These are phyloP conservation scores for Sweltsa coloradensis DNA, from an alignment of 1,140 invertebrate genomes.

Conservation along the genomic window DNA sequence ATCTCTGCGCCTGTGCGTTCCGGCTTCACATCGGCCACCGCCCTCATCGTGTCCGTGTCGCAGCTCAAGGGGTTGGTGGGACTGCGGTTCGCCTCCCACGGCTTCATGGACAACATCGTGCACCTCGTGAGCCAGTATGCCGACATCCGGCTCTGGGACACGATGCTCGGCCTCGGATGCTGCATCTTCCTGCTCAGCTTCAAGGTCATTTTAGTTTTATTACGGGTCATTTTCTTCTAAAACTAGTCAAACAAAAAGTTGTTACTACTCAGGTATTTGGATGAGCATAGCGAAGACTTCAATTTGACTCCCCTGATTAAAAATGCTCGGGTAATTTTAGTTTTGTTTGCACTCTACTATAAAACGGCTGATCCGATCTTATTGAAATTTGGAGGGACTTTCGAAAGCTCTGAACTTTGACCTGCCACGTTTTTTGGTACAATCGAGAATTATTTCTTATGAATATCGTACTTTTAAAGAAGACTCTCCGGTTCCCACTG, in stretches of 20 bases:
- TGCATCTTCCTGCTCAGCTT: slow-evolving; percentile 49
- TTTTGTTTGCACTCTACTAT: no score
- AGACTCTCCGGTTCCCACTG: no score
- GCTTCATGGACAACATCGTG: slow-evolving; percentile 41
- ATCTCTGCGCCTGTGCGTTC: slow-evolving; percentile 85
- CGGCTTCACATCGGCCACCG: slow-evolving; percentile 86
- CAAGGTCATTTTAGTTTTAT: slow-evolving; percentile 47
- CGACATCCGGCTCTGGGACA: slow-evolving; percentile 41
- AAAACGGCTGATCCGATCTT: no score
- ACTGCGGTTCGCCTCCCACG: slow-evolving; percentile 46
- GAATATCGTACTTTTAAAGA: no score
- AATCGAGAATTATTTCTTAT: no score
- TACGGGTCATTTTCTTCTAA: slow-evolving; percentile 34
- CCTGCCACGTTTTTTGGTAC: no score
- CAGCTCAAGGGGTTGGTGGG: slow-evolving; percentile 79
- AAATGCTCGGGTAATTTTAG: no score
- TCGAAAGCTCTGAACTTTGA: no score
- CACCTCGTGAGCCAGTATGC: slow-evolving; percentile 45
- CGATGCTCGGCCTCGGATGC: slow-evolving; percentile 47
- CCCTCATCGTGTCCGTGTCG: slow-evolving; percentile 75
- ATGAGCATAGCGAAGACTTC: no score
- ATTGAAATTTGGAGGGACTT: no score
- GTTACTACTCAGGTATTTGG: no score
- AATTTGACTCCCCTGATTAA: no score
- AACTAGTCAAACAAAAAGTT: slow-evolving; percentile 51